These are phyloP conservation scores for Salvator merianae DNA, from an alignment of 2,113 vertebrate genomes.

Conservation along the genomic window DNA sequence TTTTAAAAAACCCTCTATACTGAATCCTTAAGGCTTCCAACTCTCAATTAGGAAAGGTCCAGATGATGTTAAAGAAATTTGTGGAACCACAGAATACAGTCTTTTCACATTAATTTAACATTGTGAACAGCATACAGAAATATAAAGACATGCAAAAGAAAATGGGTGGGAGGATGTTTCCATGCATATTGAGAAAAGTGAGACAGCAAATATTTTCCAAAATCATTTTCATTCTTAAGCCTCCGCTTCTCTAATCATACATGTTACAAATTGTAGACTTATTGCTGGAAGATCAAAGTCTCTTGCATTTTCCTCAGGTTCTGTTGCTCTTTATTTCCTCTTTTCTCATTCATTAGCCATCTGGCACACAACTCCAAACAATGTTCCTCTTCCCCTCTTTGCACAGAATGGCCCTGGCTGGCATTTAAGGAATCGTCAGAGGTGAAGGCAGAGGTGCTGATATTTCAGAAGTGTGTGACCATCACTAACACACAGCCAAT, in stretches of 20 bases:
- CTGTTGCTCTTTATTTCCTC: not conserved
- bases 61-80: not conserved
- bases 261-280: not conserved
- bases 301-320: not conserved
- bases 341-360: not conserved
- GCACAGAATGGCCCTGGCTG: not conserved
- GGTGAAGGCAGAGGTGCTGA: not conserved
- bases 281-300: too few relatives aligned
- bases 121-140: not conserved
- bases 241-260: too few relatives aligned
- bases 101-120: not conserved
- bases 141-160: too few relatives aligned
- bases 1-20: not conserved
- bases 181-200: too few relatives aligned
- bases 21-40: not conserved
- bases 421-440: not conserved
- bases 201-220: too few relatives aligned
- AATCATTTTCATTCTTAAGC: too few relatives aligned
- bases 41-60: not conserved
- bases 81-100: not conserved
- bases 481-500: not conserved
- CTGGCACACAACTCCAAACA: not conserved
- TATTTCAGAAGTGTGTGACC: constrained; percentile 19
- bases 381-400: not conserved
- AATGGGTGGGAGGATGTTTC: too few relatives aligned